phyloP scores from a whole-genome alignment of 2,113 vertebrate genomes.

The Neolamprologus toae region DNA sequence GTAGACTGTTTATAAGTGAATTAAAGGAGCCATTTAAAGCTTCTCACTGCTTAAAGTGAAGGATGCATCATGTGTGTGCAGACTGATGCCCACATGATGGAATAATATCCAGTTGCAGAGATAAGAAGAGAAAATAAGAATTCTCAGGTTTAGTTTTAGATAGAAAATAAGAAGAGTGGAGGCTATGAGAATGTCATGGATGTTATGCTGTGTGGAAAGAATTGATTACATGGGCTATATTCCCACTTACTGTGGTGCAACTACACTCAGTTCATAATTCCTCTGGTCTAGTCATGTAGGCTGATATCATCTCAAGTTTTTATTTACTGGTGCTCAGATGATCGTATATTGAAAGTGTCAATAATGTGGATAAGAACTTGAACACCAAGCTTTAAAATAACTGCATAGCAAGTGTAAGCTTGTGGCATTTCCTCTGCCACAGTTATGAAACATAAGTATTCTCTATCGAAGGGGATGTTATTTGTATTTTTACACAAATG shows the following conservation, averaged over 20 bases:
- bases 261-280: neutral
- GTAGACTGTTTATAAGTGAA: neutral
- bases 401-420: neutral
- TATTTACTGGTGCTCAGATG: neutral
- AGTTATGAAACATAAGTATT: neutral
- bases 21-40: slow-evolving; percentile 2
- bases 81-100: neutral
- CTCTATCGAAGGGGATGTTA: neutral
- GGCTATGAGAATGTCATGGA: neutral
- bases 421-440: neutral
- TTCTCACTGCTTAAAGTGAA: slow-evolving; percentile 18
- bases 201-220: neutral
- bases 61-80: neutral
- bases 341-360: neutral
- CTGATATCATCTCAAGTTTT: neutral
- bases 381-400: neutral
- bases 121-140: neutral
- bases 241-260: neutral
- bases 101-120: neutral
- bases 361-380: neutral
- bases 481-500: neutral
- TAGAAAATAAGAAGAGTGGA: neutral
- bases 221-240: neutral
- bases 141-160: slow-evolving; percentile 51
- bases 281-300: neutral